phyloP scores from a whole-genome alignment of 2,113 vertebrate genomes.

The Muntiacus reevesi region DNA sequence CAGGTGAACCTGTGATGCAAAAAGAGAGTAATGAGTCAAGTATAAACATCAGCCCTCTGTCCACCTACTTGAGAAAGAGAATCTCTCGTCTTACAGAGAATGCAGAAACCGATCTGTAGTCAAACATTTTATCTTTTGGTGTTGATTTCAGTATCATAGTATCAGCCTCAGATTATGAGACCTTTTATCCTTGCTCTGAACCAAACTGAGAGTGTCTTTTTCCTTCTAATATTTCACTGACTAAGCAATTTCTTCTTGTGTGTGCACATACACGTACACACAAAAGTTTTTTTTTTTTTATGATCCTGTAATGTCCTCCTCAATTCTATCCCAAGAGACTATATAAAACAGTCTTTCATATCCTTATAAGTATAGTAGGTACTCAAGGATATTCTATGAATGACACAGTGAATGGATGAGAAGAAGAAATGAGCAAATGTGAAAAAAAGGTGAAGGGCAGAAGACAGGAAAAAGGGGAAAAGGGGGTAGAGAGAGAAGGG shows the following conservation, averaged over 20 bases:
- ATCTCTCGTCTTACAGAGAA: background rate
- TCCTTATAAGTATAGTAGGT: background rate
- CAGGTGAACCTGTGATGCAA: background rate
- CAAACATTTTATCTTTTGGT: background rate
- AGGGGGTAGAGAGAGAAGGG: rapidly evolving
- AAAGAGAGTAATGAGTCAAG: background rate
- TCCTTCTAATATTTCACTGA: background rate
- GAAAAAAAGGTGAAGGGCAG: background rate
- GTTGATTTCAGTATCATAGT: background rate
- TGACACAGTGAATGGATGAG: too few relatives aligned
- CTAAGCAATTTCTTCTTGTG: background rate
- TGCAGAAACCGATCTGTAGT: background rate
- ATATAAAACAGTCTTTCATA: background rate
- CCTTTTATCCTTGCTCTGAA: background rate
- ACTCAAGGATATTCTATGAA: background rate
- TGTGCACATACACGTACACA: rapidly evolving
- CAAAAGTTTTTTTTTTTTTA: background rate
- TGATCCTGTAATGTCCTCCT: too few relatives aligned
- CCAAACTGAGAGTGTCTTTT: background rate
- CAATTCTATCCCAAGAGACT: background rate
- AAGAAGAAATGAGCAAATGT: background rate
- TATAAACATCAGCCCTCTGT: background rate
- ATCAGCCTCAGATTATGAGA: background rate
- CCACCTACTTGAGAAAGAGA: background rate
- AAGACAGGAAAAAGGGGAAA: too few relatives aligned